Evolutionary conservation across 2,797 vertebrate species (phyloP).

Genomic region (Carduelis carduelis): DNA sequence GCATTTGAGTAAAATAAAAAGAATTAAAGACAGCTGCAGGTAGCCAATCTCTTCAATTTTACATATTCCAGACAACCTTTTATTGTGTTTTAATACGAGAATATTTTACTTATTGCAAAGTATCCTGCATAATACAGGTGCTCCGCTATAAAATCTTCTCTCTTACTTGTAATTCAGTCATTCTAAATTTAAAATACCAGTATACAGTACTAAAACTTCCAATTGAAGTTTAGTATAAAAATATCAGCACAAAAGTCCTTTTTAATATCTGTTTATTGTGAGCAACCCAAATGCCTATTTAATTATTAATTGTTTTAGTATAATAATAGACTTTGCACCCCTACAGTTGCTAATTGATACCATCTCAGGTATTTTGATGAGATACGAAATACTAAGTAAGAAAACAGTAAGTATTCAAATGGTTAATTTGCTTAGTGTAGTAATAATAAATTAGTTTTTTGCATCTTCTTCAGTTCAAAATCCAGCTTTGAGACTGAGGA

Average conservation of each 20-base stretch:
- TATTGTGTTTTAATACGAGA: constrained; percentile 60
- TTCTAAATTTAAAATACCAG: constrained; percentile 68
- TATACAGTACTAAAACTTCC: constrained; percentile 73
- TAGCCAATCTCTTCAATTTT: constrained; percentile 25
- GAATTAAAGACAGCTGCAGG: constrained; percentile 39
- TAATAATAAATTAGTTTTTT: constrained; percentile 76
- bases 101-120: constrained; percentile 73
- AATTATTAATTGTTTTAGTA: constrained; percentile 64
- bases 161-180: constrained; percentile 32
- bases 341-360: constrained; percentile 71
- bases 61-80: constrained; percentile 46
- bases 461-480: constrained; percentile 84
- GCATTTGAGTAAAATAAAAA: constrained; percentile 33
- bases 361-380: constrained; percentile 69
- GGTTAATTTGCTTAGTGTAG: constrained; percentile 74
- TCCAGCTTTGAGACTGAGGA: constrained; percentile 86
- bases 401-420: constrained; percentile 80
- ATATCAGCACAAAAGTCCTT: constrained; percentile 78
- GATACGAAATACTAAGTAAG: constrained; percentile 80
- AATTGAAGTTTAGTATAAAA: constrained; percentile 78
- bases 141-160: constrained; percentile 62
- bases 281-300: constrained; percentile 72
- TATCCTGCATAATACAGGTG: constrained; percentile 63
- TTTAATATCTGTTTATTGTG: constrained; percentile 78
- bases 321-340: constrained; percentile 72